Evolutionary conservation across 2,888 invertebrate genomes (phyloP), one percentile per base, ranked within the genome.

Genomic region (Lepetodrilus schrolli): DNA sequence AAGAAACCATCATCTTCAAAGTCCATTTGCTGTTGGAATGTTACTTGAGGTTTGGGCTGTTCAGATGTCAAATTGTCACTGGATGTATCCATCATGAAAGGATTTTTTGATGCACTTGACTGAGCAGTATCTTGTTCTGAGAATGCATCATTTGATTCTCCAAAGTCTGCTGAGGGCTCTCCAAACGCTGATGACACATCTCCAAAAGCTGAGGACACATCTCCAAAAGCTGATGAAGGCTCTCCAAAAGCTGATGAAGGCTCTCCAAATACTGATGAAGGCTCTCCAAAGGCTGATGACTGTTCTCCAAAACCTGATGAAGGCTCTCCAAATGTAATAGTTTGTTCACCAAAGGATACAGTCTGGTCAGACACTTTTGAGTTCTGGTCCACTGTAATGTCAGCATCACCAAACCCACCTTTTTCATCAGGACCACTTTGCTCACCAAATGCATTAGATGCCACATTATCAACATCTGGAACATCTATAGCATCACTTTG

Each of bases 1-100:
- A 72, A 37, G 37, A 51, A 48, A 36, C 76, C 74, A 26, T 72
- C 70, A 47, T 30, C 47, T n/a, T 74, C 72, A 20, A 48, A 36
- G 10, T 37, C 30, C 34, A 43, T 47, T 47, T 47, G 43, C 26
- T 47, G 47, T 21, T 43, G 68, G 47, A 47, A 47, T 8, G 68
- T 68, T 4, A 30, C 17, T 23, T 68, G 43, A 26, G 47, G 23
- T 23, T 21, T n/a, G 26, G 20, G 23, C 26, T 47, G 38, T n/a
- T 68, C 68, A 26, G 43, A n/a, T n/a, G n/a, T n/a, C n/a, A n/a
- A n/a, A n/a, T n/a, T n/a, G n/a, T n/a, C n/a, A n/a, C n/a, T n/a
- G n/a, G n/a, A n/a, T n/a, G n/a, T n/a, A n/a, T n/a, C n/a, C n/a
- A n/a, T n/a, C 43, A 68, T 47, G n/a, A n/a, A 21, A 17, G 43